Evolutionary conservation across 2,888 invertebrate genomes (phyloP).

Genomic region (Calliphora vomitoria): DNA sequence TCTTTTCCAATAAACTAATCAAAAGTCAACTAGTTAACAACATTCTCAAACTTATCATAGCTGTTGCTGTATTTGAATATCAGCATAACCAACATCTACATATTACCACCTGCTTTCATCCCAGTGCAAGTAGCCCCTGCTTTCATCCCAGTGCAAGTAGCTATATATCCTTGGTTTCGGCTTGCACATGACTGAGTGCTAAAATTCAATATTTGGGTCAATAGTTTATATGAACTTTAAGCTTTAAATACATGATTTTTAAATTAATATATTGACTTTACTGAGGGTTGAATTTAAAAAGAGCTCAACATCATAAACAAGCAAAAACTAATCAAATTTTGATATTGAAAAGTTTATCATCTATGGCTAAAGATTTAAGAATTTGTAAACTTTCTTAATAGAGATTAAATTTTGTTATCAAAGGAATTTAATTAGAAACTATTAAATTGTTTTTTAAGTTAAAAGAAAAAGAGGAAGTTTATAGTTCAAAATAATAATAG

Average conservation of each 20-base stretch:
- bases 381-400: background rate
- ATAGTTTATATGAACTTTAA: background rate
- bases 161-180: too few species aligned
- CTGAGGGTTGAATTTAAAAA: background rate
- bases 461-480: too few species aligned
- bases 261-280: background rate
- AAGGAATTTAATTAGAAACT: too few species aligned
- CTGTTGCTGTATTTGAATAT: background rate
- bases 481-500: too few species aligned
- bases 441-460: too few species aligned
- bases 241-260: background rate
- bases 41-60: background rate
- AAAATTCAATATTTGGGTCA: background rate
- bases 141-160: too few species aligned
- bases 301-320: background rate
- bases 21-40: slow-evolving; percentile 14
- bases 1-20: slow-evolving; percentile 15
- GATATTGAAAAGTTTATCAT: background rate
- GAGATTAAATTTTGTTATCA: background rate
- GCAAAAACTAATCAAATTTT: background rate
- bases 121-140: too few species aligned
- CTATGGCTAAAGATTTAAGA: background rate
- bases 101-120: background rate
- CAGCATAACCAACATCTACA: background rate
- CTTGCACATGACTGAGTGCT: background rate